These are phyloP conservation scores for Tylochromis polylepis DNA, from an alignment of 2,113 vertebrate genomes.

Conservation along the genomic window DNA sequence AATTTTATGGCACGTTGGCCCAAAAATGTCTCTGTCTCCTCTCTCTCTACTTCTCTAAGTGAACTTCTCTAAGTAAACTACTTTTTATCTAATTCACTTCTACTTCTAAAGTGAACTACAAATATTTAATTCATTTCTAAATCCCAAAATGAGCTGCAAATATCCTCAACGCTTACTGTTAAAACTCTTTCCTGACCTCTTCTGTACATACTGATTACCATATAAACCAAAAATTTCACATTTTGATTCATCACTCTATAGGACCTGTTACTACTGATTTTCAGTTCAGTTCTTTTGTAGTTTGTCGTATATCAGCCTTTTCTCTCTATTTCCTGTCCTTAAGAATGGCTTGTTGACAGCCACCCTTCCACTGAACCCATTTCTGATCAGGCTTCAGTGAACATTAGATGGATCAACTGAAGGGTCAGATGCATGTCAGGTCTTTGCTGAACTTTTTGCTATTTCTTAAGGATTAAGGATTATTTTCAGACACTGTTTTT, in stretches of 20 bases:
- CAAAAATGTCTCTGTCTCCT: too few relatives aligned
- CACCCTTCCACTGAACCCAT: neutral
- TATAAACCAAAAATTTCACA: accelerated
- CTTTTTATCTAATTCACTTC: too few relatives aligned
- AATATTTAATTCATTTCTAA: too few relatives aligned
- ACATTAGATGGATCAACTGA: neutral
- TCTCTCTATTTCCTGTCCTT: neutral
- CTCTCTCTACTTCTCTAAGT: too few relatives aligned
- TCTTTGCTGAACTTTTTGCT: neutral
- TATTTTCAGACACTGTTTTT: neutral
- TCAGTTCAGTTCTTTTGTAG: neutral
- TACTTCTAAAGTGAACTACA: too few relatives aligned
- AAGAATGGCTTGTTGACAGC: neutral
- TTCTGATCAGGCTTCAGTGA: neutral
- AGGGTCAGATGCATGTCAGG: neutral
- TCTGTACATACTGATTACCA: neutral
- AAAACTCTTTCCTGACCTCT: neutral
- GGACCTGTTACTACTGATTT: neutral
- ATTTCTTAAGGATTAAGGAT: neutral
- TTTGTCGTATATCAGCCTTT: neutral
- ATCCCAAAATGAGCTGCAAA: too few relatives aligned
- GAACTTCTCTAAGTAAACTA: too few relatives aligned
- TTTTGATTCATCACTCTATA: neutral
- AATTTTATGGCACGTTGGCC: too few relatives aligned
- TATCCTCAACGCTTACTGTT: too few relatives aligned